A percentile compares a stretch with the other conserved stretches of the same genome.
Conservation (phyloP, 2,113 vertebrate genomes). For the Notechis scutatus region DNA sequence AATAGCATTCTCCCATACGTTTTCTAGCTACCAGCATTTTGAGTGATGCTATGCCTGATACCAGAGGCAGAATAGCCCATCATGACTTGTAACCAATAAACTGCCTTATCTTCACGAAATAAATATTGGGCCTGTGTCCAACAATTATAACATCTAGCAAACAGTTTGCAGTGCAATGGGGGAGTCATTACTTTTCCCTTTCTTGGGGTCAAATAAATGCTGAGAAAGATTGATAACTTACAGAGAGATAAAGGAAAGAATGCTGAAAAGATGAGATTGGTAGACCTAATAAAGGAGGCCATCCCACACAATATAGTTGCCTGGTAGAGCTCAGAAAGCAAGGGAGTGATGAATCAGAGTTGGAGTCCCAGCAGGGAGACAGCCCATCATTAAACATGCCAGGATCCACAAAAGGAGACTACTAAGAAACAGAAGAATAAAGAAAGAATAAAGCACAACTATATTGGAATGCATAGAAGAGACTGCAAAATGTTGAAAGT, state of each 20-base stretch:
- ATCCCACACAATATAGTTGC: neutral
- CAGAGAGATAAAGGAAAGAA: slow-evolving; percentile 20
- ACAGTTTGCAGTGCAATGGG: neutral
- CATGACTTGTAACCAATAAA: neutral
- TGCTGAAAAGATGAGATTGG: slow-evolving; percentile 26
- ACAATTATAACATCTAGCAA: neutral
- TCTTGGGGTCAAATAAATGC: neutral
- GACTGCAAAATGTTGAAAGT: neutral
- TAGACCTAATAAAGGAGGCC: slow-evolving; percentile 14
- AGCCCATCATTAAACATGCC: slow-evolving; percentile 15
- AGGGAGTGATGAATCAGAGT: neutral
- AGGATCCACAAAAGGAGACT: slow-evolving; percentile 4
- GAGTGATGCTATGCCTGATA: neutral
- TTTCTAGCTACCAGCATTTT: neutral
- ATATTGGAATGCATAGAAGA: neutral
- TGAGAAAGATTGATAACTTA: neutral
- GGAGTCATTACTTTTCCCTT: neutral
- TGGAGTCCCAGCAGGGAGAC: slow-evolving; percentile 20
- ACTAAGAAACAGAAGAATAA: neutral
- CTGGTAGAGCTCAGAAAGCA: neutral
- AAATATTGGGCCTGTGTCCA: neutral
- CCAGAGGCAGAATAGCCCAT: neutral
- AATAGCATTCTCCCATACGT: neutral
- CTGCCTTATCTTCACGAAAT: neutral
- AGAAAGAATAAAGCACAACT: slow-evolving; percentile 1